Conservation (phyloP, 2,888 invertebrate genomes). For the Calameuta pallipes region DNA sequence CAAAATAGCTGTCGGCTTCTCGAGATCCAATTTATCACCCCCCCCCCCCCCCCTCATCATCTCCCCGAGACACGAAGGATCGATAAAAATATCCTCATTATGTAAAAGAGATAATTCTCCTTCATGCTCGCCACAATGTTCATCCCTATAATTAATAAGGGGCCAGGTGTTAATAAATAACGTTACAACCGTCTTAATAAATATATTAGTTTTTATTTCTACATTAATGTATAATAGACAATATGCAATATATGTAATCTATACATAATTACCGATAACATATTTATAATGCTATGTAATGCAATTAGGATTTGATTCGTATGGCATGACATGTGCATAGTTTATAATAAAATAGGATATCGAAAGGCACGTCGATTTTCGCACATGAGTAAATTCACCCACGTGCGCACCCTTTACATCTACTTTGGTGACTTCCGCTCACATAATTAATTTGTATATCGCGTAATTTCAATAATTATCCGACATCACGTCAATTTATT, state of each 20-base stretch:
- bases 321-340: slow-evolving; percentile 19
- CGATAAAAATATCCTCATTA: background rate
- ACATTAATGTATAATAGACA: slow-evolving; percentile 56
- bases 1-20: background rate
- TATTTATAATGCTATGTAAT: slow-evolving; percentile 33
- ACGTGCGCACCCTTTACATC: slow-evolving; percentile 5
- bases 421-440: background rate
- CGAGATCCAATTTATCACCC: background rate
- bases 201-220: slow-evolving; percentile 61
- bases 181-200: slow-evolving; percentile 46
- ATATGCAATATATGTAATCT: slow-evolving; percentile 46
- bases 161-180: background rate
- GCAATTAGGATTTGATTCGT: slow-evolving; percentile 18
- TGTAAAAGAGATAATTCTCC: background rate
- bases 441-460: background rate
- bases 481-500: background rate
- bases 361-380: slow-evolving; percentile 47
- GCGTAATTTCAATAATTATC: slow-evolving; percentile 1
- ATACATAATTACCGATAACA: slow-evolving; percentile 43
- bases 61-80: background rate
- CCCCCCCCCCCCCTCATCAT: too few relatives aligned
- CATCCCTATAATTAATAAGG: background rate
- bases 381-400: slow-evolving; percentile 33
- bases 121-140: background rate
- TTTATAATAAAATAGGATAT: slow-evolving; percentile 28